Conservation (phyloP, 2,888 invertebrate species). For the Drosophila robusta region DNA sequence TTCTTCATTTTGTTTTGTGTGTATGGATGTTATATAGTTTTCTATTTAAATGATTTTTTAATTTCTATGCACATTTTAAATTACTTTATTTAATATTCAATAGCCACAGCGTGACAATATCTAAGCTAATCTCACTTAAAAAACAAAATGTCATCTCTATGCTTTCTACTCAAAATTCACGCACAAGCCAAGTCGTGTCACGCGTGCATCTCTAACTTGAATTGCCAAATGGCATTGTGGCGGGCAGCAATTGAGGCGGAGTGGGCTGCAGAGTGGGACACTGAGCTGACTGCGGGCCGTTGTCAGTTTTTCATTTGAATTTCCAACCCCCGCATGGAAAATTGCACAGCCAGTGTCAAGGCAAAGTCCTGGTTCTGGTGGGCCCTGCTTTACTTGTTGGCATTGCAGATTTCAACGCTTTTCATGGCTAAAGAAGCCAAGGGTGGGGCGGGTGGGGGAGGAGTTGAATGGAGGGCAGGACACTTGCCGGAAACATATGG, state of each 20-base stretch:
- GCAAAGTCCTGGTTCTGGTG: conserved; percentile 47
- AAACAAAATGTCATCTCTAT: background rate
- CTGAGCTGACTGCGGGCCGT: conserved; percentile 15
- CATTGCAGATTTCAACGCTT: conserved; percentile 72
- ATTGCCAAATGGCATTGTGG: conserved; percentile 35
- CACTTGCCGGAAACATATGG: conserved; percentile 78
- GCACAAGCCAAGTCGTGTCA: conserved; percentile 16
- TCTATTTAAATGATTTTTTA: background rate
- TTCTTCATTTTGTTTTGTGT: too few species aligned
- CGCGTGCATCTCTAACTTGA: conserved; percentile 18
- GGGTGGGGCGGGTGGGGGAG: background rate
- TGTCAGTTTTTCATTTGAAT: conserved; percentile 53
- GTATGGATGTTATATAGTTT: background rate
- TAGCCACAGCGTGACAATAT: background rate
- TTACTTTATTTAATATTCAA: background rate
- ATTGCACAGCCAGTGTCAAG: conserved; percentile 58
- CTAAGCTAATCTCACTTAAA: background rate
- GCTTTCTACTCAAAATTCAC: background rate
- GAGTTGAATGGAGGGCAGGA: conserved; percentile 42
- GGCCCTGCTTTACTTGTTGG: conserved; percentile 64
- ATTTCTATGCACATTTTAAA: background rate
- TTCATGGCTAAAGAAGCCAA: conserved; percentile 38
- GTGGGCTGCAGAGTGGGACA: background rate
- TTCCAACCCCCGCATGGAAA: conserved; percentile 52
- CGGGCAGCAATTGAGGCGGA: conserved; percentile 5